A percentile compares a stretch with the other conserved stretches of the same genome.
Evolutionary conservation across 2,888 invertebrate genomes (phyloP).

Genomic region (Hypercompe scribonia): DNA sequence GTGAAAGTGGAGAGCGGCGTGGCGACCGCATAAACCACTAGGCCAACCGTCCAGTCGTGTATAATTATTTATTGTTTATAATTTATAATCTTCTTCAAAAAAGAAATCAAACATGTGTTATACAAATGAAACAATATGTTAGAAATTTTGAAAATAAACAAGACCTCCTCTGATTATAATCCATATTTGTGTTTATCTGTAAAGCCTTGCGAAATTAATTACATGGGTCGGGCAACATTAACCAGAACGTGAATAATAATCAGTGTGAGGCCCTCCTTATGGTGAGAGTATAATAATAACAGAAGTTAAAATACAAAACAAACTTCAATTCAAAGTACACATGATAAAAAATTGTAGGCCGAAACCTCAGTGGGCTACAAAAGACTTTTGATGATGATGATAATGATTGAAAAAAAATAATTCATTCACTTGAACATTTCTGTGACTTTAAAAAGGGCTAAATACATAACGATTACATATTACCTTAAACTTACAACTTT

Average conservation of each 20-base stretch:
- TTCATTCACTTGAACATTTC: too few relatives aligned
- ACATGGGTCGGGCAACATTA: constrained; percentile 50
- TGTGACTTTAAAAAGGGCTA: too few relatives aligned
- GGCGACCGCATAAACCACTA: too few relatives aligned
- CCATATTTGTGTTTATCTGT: constrained; percentile 51
- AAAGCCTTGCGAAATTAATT: constrained; percentile 57
- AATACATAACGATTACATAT: too few relatives aligned
- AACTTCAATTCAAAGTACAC: not conserved
- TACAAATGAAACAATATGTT: constrained; percentile 28
- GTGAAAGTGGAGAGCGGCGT: too few relatives aligned
- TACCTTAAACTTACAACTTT: too few relatives aligned
- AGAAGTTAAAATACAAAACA: constrained; percentile 14
- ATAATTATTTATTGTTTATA: too few relatives aligned
- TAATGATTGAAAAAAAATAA: too few relatives aligned
- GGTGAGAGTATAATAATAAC: not conserved
- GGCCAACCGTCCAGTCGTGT: too few relatives aligned
- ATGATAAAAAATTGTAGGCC: too few relatives aligned
- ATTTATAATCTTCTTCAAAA: not conserved
- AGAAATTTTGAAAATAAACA: constrained; percentile 45
- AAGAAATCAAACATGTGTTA: not conserved
- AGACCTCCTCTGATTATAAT: constrained; percentile 44
- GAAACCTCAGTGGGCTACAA: too few relatives aligned
- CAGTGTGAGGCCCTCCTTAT: constrained; percentile 20
- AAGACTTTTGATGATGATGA: too few relatives aligned
- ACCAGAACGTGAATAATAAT: constrained; percentile 50